Conservation (phyloP, 2,797 vertebrate genomes). For the Channa striata region DNA sequence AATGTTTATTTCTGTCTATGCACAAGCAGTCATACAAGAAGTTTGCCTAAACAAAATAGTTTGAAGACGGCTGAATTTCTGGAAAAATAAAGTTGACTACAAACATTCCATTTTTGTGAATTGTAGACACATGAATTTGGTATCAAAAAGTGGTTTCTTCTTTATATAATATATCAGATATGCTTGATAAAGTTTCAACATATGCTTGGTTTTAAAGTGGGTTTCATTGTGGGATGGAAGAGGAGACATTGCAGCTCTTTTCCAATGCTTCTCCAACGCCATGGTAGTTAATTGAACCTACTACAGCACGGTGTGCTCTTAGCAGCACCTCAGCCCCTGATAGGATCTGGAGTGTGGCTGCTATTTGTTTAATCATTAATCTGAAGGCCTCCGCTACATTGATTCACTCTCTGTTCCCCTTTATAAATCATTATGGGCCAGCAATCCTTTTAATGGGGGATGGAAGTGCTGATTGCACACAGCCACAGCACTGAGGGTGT, state of each 20-base stretch:
- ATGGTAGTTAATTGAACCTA: slow-evolving; percentile 50
- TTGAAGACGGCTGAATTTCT: background rate
- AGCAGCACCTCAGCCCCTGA: slow-evolving; percentile 46
- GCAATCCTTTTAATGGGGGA: slow-evolving; percentile 68
- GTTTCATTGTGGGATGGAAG: slow-evolving; percentile 6
- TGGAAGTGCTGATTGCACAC: slow-evolving; percentile 69
- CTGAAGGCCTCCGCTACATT: slow-evolving; percentile 68
- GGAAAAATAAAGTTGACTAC: background rate
- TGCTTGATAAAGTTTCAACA: slow-evolving; percentile 10
- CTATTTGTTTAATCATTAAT: slow-evolving; percentile 79
- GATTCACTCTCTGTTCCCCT: slow-evolving; percentile 71
- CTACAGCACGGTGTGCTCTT: slow-evolving; percentile 44
- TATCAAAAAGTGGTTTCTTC: background rate
- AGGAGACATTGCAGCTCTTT: slow-evolving; percentile 2
- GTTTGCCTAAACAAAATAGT: background rate
- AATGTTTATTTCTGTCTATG: background rate
- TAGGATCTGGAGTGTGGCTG: slow-evolving; percentile 53
- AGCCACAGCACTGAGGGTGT: slow-evolving; percentile 35
- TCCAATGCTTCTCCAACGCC: slow-evolving; percentile 27
- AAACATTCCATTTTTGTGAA: no score
- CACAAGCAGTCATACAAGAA: background rate
- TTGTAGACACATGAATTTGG: background rate
- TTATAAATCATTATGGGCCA: slow-evolving; percentile 74
- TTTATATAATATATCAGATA: background rate
- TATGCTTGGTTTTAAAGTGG: slow-evolving; percentile 12